Percentiles rank a stretch among this genome's conserved stretches.
Evolutionary conservation across 2,797 vertebrate species (phyloP).

Genomic region (Acanthopagrus latus): DNA sequence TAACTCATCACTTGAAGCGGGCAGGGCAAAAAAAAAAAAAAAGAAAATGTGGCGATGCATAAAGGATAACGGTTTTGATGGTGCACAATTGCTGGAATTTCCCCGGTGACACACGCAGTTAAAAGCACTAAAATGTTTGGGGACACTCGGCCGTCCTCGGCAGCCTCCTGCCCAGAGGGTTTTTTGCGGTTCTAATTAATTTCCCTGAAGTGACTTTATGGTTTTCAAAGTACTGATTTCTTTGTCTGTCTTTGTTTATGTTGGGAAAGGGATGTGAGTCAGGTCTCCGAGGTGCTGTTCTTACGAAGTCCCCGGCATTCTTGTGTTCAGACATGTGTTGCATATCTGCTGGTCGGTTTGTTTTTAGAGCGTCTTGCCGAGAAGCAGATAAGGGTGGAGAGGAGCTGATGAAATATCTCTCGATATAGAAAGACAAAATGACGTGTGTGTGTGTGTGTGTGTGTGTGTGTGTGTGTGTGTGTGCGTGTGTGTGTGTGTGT

Average conservation of each 20-base stretch:
- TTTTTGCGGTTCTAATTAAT: conserved; percentile 73
- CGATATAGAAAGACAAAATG: conserved; percentile 19
- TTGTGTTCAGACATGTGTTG: conserved; percentile 33
- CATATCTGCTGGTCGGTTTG: conserved; percentile 17
- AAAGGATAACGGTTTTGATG: conserved; percentile 75
- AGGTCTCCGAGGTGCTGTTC: conserved; percentile 59
- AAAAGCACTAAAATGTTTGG: conserved; percentile 79
- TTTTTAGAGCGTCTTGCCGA: conserved; percentile 25
- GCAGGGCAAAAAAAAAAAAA: conserved; percentile 56
- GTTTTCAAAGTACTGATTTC: conserved; percentile 71
- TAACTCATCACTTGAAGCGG: conserved; percentile 53
- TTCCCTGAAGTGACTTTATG: conserved; percentile 77
- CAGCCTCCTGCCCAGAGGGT: conserved; percentile 65
- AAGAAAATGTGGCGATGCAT: conserved; percentile 76
- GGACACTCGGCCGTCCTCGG: conserved; percentile 69
- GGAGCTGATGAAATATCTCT: conserved; percentile 26
- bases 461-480: conserved; percentile 16
- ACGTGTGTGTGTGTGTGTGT: neutral
- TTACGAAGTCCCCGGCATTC: conserved; percentile 44
- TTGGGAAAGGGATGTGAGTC: conserved; percentile 40
- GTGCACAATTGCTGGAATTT: conserved; percentile 74
- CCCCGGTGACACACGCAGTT: conserved; percentile 73
- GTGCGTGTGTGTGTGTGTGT: conserved; percentile 13
- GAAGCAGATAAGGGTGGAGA: conserved; percentile 17
- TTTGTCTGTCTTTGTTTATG: conserved; percentile 52